Conservation (phyloP, 2,888 invertebrate species). For the Osmoderma eremita region DNA sequence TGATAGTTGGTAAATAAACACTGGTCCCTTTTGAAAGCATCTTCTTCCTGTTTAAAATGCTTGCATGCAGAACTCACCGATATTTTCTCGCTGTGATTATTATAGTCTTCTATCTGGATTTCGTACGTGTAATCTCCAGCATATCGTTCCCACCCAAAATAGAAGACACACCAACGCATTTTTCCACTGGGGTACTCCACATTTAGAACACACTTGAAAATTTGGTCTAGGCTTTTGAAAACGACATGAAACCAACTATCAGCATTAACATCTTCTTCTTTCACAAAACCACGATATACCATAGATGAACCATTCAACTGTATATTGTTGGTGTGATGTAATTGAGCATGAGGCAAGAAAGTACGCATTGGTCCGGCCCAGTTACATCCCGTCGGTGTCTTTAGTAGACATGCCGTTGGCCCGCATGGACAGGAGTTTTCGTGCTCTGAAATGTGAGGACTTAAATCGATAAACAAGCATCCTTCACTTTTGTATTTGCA, state of each 20-base stretch:
- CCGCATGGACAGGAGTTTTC: constrained; percentile 47
- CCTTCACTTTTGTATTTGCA: constrained; percentile 48
- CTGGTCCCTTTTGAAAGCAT: constrained; percentile 24
- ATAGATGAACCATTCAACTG: too few species aligned
- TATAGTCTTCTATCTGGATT: constrained; percentile 42
- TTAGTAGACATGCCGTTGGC: constrained; percentile 46
- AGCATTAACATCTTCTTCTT: not conserved
- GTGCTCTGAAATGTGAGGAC: constrained; percentile 48
- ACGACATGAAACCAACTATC: constrained; percentile 40
- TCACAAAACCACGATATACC: constrained; percentile 32
- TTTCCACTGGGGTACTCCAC: constrained; percentile 47
- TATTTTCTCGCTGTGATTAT: constrained; percentile 34
- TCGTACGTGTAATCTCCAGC: constrained; percentile 26
- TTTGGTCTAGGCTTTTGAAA: constrained; percentile 46
- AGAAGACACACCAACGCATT: constrained; percentile 51
- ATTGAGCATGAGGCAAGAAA: constrained; percentile 47
- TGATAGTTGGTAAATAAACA: constrained; percentile 47
- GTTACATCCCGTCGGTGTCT: constrained; percentile 41
- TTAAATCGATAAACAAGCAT: constrained; percentile 44
- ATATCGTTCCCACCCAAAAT: constrained; percentile 30
- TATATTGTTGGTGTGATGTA: constrained; percentile 43
- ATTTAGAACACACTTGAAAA: constrained; percentile 51
- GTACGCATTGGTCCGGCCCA: constrained; percentile 48
- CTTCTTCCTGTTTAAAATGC: constrained; percentile 21
- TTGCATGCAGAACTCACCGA: constrained; percentile 35